Conservation (phyloP, 2,797 vertebrate genomes). For the Muscicapa comitata region DNA sequence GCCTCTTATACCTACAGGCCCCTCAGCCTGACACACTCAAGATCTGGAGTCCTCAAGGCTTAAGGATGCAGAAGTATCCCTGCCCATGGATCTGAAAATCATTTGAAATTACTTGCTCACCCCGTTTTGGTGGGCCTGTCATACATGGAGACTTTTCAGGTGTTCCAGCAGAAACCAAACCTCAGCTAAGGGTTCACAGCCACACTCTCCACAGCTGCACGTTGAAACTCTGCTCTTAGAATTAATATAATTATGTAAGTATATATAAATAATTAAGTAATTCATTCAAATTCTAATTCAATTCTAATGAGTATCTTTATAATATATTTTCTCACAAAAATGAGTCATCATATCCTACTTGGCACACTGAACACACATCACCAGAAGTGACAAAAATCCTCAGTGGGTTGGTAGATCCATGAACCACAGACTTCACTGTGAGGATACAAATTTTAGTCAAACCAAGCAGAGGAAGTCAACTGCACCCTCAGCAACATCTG, state of each 20-base stretch:
- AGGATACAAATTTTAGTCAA: not conserved
- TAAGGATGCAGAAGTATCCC: not conserved
- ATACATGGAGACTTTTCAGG: not conserved
- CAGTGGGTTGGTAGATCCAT: not conserved
- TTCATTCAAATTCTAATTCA: not conserved
- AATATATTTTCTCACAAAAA: not conserved
- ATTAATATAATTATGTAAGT: not conserved
- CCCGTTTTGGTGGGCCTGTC: accelerated
- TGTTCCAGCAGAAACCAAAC: not conserved
- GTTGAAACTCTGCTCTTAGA: not conserved
- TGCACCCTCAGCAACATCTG: not conserved
- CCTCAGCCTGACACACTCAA: not conserved
- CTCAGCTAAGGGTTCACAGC: not conserved
- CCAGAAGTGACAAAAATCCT: not conserved
- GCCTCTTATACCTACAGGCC: not conserved
- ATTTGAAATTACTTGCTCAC: not conserved
- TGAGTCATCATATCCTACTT: not conserved
- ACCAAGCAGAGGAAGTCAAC: not conserved
- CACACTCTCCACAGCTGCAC: not conserved
- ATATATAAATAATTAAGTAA: not conserved
- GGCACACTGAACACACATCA: not conserved
- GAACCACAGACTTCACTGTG: not conserved
- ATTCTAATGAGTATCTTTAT: not conserved
- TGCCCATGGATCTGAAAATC: not conserved
- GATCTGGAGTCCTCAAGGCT: not conserved